Base-by-base conservation (phyloP, 2,888 invertebrate species). In the Nomada fucata region DNA sequence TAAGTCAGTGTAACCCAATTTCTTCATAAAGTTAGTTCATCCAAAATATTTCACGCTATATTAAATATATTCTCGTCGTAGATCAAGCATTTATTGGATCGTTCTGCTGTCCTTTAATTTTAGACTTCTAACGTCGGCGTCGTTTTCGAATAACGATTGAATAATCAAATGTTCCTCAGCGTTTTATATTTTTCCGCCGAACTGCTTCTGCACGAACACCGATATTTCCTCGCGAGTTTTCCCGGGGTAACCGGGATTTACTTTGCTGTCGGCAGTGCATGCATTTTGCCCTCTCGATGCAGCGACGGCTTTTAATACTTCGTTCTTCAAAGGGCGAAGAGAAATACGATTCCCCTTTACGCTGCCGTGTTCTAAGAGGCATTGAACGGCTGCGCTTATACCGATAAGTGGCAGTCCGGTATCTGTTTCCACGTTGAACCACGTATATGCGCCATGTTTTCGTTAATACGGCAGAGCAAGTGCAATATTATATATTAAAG, bases 331-430 rank as follows among this genome's bases (percentile, higher is more conserved):
- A 75, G 78, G 67, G 68, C 59, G 64, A 73, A 57, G 76, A 78
- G 70, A 61, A 85, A 76, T 79, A 76, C 63, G 73, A 85, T 79
- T 78, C 74, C 53, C 76, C 76, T 69, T 85, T 76, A 73, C 76
- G 50, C 67, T 57, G 52, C 23, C 61, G 13, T 53, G 63, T 57
- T 83, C 63, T 76, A 83, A 75, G 78, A 78, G 75, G 52, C 57
- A 75, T 76, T 59, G 85, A 79, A 74, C 67, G 63, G 52, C 23
- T 23, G 55, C 59, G 59, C 71, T 76, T 76, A 74, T 76, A 75
- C 74, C 76, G 73, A 83, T 85, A 85, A 85, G 74, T 71, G 72
- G 70, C 65, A 68, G 68, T 68, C 73, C 69, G 79, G 76, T 85
- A 83, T 85, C 74, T 74, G 69, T 69, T 61, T 79, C 68, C 65